phyloP scores from a whole-genome alignment of 2,113 vertebrate species.

The Taurulus bubalis region DNA sequence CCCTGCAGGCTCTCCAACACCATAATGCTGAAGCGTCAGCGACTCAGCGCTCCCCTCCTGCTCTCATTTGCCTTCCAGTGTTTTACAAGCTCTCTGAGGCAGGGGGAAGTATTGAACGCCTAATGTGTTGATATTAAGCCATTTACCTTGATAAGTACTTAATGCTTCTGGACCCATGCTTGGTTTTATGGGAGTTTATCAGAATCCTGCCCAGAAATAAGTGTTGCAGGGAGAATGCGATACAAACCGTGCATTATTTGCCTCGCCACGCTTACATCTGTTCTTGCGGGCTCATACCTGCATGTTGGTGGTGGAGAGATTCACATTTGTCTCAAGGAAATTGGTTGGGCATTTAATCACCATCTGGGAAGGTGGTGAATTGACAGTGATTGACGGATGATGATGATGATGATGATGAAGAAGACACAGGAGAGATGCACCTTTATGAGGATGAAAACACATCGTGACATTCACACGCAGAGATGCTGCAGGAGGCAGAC shows the following conservation, averaged over 20 bases:
- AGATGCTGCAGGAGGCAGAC: slow-evolving; percentile 13
- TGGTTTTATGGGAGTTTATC: slow-evolving; percentile 19
- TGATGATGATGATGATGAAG: slow-evolving; percentile 10
- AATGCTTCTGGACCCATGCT: slow-evolving; percentile 14
- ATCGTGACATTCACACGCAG: slow-evolving; percentile 43
- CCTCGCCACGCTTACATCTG: background rate
- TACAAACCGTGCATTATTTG: background rate
- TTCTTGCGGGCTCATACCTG: background rate
- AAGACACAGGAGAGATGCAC: slow-evolving; percentile 20
- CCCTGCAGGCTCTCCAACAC: background rate
- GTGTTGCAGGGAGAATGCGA: background rate
- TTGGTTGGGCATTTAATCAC: slow-evolving; percentile 23
- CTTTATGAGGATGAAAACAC: slow-evolving; percentile 24
- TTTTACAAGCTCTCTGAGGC: slow-evolving; percentile 11
- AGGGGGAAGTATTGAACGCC: slow-evolving; percentile 12
- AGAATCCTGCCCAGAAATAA: background rate
- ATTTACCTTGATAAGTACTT: slow-evolving; percentile 34
- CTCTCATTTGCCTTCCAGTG: slow-evolving; percentile 20
- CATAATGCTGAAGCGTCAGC: background rate
- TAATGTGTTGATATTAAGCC: slow-evolving; percentile 37
- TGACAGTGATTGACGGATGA: slow-evolving; percentile 44
- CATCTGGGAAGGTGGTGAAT: background rate
- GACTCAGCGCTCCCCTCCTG: background rate
- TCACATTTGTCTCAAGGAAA: slow-evolving; percentile 5
- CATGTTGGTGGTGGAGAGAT: background rate